Percentiles rank a stretch among this genome's conserved stretches.
Conservation (phyloP, 1,140 invertebrate species). For the Pogonognathellus flavescens region DNA sequence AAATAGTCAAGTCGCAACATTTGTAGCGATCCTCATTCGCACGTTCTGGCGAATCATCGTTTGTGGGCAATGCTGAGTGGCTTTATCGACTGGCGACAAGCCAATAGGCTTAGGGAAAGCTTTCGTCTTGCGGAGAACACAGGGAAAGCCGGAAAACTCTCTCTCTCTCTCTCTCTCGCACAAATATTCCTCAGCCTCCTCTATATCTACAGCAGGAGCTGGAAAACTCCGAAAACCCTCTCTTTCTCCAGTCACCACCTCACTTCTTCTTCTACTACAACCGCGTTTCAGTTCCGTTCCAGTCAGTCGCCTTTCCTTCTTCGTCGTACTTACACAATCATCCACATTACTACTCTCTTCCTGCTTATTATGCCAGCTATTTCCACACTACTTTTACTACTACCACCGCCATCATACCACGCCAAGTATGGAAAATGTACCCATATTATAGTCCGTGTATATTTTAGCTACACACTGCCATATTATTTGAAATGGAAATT, state of each 20-base stretch:
- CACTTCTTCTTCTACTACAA: background rate
- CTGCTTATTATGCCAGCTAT: background rate
- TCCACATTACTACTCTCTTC: background rate
- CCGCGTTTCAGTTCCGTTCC: background rate
- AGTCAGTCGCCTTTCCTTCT: background rate
- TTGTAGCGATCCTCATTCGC: slow-evolving; percentile 67
- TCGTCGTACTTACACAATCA: background rate
- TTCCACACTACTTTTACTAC: background rate
- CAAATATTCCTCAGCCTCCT: background rate
- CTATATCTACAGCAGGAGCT: background rate
- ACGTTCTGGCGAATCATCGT: slow-evolving; percentile 64
- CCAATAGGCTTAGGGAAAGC: slow-evolving; percentile 64
- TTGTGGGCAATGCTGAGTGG: slow-evolving; percentile 65
- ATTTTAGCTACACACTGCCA: too few species aligned
- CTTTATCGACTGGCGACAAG: slow-evolving; percentile 63
- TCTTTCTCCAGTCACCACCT: slow-evolving; percentile 3
- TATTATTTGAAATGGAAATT: too few species aligned
- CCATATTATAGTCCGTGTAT: too few species aligned
- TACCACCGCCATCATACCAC: background rate
- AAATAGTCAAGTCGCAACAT: slow-evolving; percentile 64
- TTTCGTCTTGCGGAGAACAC: slow-evolving; percentile 61
- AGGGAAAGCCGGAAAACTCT: slow-evolving; percentile 37
- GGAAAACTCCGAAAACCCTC: background rate
- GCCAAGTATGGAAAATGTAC: background rate
- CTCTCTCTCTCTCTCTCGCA: background rate